A percentile compares a stretch with the other conserved stretches of the same genome.
phyloP scores from a whole-genome alignment of 2,797 vertebrate genomes.

The Gobionotothen gibberifrons region DNA sequence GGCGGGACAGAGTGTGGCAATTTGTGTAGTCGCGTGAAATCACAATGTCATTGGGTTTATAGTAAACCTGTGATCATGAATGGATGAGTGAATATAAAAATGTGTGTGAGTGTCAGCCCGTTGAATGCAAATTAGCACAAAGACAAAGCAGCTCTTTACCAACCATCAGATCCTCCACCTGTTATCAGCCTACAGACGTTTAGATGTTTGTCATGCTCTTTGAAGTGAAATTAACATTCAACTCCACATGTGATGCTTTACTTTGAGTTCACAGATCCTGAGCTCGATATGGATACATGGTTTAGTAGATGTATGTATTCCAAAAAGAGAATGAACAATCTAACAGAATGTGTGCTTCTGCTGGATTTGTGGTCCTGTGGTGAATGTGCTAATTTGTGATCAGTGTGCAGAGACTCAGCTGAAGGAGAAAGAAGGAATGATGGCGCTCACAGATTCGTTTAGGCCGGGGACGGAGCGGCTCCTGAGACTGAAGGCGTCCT shows the following conservation, averaged over 20 bases:
- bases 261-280: conserved; percentile 14
- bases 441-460: conserved; percentile 87
- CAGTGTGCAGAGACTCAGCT: background rate
- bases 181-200: conserved; percentile 62
- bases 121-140: conserved; percentile 49
- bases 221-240: conserved; percentile 74
- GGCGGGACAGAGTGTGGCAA: conserved; percentile 41
- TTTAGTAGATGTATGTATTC: background rate
- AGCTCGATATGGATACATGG: conserved; percentile 7
- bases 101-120: background rate
- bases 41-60: conserved; percentile 20
- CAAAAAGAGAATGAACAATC: no score
- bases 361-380: background rate
- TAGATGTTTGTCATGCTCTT: conserved; percentile 63
- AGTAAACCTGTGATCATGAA: conserved; percentile 30
- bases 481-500: conserved; percentile 86
- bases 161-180: conserved; percentile 64
- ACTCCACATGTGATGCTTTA: conserved; percentile 31
- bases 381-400: conserved; percentile 11
- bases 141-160: conserved; percentile 43
- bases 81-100: conserved; percentile 23
- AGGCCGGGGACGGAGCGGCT: conserved; percentile 92
- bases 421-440: background rate
- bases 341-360: background rate
- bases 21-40: conserved; percentile 49